Base-by-base conservation (phyloP, 1,140 invertebrate species). In the Venturia canescens region DNA sequence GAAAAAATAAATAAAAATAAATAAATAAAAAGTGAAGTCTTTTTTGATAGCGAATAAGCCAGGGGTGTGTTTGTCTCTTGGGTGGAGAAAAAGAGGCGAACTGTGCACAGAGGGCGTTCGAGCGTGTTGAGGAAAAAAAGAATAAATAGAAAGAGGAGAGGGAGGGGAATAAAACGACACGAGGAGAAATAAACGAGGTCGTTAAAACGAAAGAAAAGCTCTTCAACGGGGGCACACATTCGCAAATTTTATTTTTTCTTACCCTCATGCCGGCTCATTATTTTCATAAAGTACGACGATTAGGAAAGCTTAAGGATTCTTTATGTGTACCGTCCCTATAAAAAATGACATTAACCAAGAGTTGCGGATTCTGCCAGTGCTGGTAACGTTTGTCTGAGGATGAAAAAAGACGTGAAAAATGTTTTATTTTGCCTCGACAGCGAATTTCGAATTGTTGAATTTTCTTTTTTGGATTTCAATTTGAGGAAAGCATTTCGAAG, bases 281-380 rank as follows among this genome's bases (percentile, higher is more conserved):
- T 71, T 71, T 71, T 48, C 23, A 48, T 71, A 71, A 38, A 71
- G n/a, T 44, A n/a, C 31, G 57, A 79, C 81, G 63, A 74, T 74
- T 57, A 60, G 27, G 50, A 31, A 44, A 50, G 67, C 34, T 69
- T 79, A 70, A 79, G n/a, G 21, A 23, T 66, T 66, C 23, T 66
- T 66, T 31, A 63, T n/a, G 69, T n/a, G 18, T 78, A 57, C 23
- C 44, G 29, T 29, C 71, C n/a, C 66, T 57, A n/a, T 75, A 13
- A 44, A 44, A 44, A 9, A 44, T 44, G 5, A 44, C 38, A 44
- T 44, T 44, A 44, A 44, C 7, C 38, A 5, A 44, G 38, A 44
- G 0, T 13, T 44, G 7, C 38, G 38, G 38, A 44, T 44, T 44
- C 38, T 5, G 5, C 38, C 7, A 44, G 5, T 11, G 11, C 7